Conservation (phyloP, 2,888 invertebrate species). For the Doris montereyensis region DNA sequence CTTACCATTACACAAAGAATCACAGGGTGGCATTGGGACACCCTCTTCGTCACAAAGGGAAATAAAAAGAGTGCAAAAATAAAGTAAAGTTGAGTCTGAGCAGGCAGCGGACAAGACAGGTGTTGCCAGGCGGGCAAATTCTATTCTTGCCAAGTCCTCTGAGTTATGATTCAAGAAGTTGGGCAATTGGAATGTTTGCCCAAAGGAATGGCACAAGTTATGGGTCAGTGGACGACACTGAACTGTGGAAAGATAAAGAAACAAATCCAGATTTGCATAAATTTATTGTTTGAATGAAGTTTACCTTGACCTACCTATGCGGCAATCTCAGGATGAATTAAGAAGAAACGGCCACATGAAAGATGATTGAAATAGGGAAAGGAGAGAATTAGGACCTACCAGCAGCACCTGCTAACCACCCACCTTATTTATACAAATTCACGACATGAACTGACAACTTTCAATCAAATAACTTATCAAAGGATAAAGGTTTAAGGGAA, state of each 20-base stretch:
- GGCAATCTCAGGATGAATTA: too few relatives aligned
- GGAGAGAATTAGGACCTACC: too few relatives aligned
- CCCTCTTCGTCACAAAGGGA: conserved; percentile 50
- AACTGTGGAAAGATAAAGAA: conserved; percentile 44
- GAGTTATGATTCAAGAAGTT: conserved; percentile 45
- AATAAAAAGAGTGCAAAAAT: conserved; percentile 56
- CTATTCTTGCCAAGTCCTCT: conserved; percentile 41
- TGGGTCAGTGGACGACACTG: conserved; percentile 31
- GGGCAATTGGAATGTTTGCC: conserved; percentile 51
- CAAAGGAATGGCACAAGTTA: conserved; percentile 40
- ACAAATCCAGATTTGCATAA: too few relatives aligned
- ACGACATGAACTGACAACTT: too few relatives aligned
- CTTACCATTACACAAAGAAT: conserved; percentile 56
- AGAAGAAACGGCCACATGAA: too few relatives aligned
- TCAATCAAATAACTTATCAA: too few relatives aligned
- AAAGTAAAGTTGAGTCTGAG: conserved; percentile 46
- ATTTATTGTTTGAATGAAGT: too few relatives aligned
- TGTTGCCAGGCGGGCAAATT: conserved; percentile 43
- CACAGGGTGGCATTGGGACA: conserved; percentile 51
- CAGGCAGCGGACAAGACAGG: conserved; percentile 35
- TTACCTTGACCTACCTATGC: too few relatives aligned
- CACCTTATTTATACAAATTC: too few relatives aligned
- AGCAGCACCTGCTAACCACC: too few relatives aligned
- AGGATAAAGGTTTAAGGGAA: too few relatives aligned
- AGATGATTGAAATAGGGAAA: too few relatives aligned